phyloP scores from a whole-genome alignment of 2,113 vertebrate genomes.

The Nymphicus hollandicus region DNA sequence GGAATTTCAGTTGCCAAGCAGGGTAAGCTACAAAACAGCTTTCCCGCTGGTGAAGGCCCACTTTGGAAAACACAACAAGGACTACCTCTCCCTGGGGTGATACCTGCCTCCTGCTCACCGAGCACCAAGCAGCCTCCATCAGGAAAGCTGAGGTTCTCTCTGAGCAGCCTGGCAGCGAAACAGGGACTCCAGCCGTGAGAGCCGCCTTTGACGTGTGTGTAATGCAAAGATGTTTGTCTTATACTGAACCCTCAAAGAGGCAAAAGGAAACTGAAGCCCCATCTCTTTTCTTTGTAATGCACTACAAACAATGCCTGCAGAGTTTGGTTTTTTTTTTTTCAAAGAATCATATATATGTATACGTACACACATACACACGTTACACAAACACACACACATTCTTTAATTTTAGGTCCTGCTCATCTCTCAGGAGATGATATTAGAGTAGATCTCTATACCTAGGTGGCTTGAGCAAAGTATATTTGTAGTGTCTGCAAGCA shows the following conservation, averaged over 20 bases:
- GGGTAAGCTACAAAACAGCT: neutral
- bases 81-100: neutral
- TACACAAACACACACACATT: neutral
- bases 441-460: neutral
- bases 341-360: neutral
- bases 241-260: neutral
- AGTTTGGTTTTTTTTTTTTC: neutral
- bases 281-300: neutral
- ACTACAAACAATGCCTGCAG: neutral
- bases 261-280: neutral
- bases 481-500: neutral
- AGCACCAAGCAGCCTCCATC: neutral
- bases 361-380: neutral
- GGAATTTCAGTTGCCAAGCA: neutral
- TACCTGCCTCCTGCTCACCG: neutral
- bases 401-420: neutral
- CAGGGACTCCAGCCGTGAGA: neutral
- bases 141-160: neutral
- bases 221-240: neutral
- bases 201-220: neutral
- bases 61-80: neutral
- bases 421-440: neutral
- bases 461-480: neutral
- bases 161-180: fast-evolving
- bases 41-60: neutral